phyloP scores from a whole-genome alignment of 1,140 invertebrate species.

The Drosophila kepulauana region DNA sequence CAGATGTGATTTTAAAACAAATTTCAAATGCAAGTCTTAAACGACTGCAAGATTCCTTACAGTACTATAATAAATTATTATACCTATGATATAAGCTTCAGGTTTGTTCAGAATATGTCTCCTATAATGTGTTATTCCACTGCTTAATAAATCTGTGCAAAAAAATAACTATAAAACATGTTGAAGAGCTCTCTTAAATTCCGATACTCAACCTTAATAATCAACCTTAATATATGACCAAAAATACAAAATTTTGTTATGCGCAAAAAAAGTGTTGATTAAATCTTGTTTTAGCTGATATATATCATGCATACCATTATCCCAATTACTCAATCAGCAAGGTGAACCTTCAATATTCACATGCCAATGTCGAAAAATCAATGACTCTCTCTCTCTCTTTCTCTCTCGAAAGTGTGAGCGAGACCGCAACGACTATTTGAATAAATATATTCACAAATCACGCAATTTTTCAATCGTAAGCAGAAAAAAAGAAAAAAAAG shows the following conservation, averaged over 20 bases:
- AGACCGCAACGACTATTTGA: constrained; percentile 41
- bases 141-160: no score
- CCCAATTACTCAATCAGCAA: constrained; percentile 13
- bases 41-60: no score
- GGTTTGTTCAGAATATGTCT: no score
- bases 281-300: constrained; percentile 3
- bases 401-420: not conserved
- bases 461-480: constrained; percentile 40
- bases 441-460: constrained; percentile 75
- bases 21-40: no score
- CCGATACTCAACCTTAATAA: not conserved
- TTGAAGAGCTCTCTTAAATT: not conserved
- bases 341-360: constrained; percentile 15
- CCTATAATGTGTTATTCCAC: no score
- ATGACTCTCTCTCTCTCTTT: constrained; percentile 21
- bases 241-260: not conserved
- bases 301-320: constrained; percentile 6
- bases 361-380: constrained; percentile 53
- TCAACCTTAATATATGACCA: not conserved
- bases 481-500: constrained; percentile 3
- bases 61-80: no score
- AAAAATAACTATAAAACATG: no score
- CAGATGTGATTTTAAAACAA: no score
- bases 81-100: no score
- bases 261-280: not conserved